phyloP scores from a whole-genome alignment of 1,140 invertebrate genomes.

The Leptinotarsa defecta region DNA sequence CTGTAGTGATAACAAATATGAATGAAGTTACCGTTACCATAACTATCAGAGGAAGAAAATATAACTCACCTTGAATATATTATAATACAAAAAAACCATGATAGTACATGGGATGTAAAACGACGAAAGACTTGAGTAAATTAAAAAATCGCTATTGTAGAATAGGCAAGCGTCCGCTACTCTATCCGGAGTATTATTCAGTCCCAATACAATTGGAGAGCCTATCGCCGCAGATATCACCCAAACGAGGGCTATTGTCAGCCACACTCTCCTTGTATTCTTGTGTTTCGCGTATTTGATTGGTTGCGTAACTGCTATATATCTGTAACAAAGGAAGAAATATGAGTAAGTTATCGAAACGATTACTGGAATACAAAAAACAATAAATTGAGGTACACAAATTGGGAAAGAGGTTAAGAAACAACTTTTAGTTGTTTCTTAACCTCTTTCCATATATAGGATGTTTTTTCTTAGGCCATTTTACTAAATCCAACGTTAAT shows the following conservation, averaged over 20 bases:
- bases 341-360: too few relatives aligned
- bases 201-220: slow-evolving; percentile 93
- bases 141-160: slow-evolving; percentile 97
- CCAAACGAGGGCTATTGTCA: slow-evolving; percentile 97
- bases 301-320: slow-evolving; percentile 97
- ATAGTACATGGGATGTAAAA: slow-evolving; percentile 99
- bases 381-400: too few relatives aligned
- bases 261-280: slow-evolving; percentile 91
- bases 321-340: slow-evolving; percentile 68
- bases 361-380: too few relatives aligned
- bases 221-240: slow-evolving; percentile 94
- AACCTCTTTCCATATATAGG: too few relatives aligned
- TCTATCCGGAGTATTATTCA: slow-evolving; percentile 86
- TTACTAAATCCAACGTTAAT: too few relatives aligned
- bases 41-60: not conserved
- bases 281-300: slow-evolving; percentile 99
- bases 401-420: too few relatives aligned
- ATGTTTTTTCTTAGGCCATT: too few relatives aligned
- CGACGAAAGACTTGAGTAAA: slow-evolving; percentile 95
- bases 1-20: too few relatives aligned
- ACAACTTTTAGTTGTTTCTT: too few relatives aligned
- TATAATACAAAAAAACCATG: slow-evolving; percentile 98
- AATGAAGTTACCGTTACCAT: too few relatives aligned
- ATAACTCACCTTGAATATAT: slow-evolving; percentile 88
- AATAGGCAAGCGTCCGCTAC: slow-evolving; percentile 86